These are phyloP conservation scores for Lophochroa leadbeateri DNA, from an alignment of 2,113 vertebrate species.

Conservation along the genomic window DNA sequence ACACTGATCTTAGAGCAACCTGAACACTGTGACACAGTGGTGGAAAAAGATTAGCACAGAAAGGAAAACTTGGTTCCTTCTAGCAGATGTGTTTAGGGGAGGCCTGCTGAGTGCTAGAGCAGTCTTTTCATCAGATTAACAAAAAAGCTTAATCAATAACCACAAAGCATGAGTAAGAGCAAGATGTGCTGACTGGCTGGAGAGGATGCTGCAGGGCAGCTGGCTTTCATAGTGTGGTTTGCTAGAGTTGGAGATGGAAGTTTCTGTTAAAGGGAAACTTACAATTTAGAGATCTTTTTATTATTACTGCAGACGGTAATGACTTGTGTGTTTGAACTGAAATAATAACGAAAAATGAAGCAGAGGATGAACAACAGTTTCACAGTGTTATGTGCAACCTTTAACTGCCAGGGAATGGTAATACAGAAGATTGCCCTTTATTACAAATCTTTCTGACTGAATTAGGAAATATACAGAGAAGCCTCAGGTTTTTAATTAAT, in stretches of 20 bases:
- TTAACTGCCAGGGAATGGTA: not conserved
- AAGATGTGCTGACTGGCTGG: not conserved
- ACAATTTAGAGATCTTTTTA: not conserved
- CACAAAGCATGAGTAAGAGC: not conserved
- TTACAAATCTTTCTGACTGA: not conserved
- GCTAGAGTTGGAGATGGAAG: not conserved
- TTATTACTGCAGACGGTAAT: not conserved
- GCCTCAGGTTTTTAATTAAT: not conserved
- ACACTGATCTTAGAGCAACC: not conserved
- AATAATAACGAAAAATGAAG: not conserved
- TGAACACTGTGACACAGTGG: accelerated
- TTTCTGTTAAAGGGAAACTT: not conserved
- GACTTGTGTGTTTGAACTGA: not conserved
- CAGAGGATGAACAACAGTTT: not conserved
- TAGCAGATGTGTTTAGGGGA: not conserved
- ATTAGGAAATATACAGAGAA: not conserved
- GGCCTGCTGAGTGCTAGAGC: not conserved
- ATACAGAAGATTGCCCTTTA: not conserved
- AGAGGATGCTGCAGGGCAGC: not conserved
- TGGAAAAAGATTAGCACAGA: not conserved
- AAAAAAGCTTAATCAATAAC: not conserved
- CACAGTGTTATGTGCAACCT: not conserved
- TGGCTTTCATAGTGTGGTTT: not conserved
- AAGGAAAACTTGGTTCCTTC: not conserved
- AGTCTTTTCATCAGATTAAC: not conserved